These are phyloP conservation scores for Halocynthia aurantium DNA, from an alignment of 23 tunicate species.

Conservation along the genomic window DNA sequence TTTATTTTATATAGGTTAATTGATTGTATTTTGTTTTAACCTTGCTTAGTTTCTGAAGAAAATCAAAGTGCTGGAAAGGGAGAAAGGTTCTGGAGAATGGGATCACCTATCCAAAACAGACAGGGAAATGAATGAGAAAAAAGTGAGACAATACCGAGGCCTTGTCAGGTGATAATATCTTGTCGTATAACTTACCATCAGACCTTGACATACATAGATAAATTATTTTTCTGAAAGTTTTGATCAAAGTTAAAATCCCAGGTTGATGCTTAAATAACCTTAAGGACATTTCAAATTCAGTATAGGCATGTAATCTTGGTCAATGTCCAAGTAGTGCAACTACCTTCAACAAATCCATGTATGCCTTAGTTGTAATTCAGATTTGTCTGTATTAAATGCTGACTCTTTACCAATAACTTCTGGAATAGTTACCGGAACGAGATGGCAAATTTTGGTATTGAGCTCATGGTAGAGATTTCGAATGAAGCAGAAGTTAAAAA, in stretches of 20 bases:
- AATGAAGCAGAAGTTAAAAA: constrained; percentile 6
- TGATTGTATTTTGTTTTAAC: not conserved
- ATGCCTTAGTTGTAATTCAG: too few relatives aligned
- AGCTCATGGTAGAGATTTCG: constrained; percentile 20
- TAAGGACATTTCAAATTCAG: too few relatives aligned
- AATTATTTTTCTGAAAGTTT: too few relatives aligned
- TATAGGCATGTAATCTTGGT: too few relatives aligned
- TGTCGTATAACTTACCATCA: too few relatives aligned
- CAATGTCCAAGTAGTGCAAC: too few relatives aligned
- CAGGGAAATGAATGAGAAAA: constrained; percentile 20
- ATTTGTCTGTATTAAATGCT: too few relatives aligned
- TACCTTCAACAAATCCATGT: too few relatives aligned
- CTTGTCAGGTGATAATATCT: constrained; percentile 9
- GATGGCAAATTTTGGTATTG: constrained; percentile 35
- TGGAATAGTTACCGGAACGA: constrained; percentile 22
- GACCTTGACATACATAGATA: too few relatives aligned
- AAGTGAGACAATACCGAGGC: not conserved
- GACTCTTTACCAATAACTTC: not conserved
- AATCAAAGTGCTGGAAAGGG: constrained; percentile 23
- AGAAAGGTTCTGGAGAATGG: constrained; percentile 28
- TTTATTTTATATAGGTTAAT: too few relatives aligned
- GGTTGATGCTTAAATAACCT: too few relatives aligned
- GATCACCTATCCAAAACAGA: constrained; percentile 12
- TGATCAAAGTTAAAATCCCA: too few relatives aligned
- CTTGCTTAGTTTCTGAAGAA: constrained; percentile 14